These are phyloP conservation scores for Muscicapa striata DNA, from an alignment of 2,797 vertebrate species.

Conservation along the genomic window DNA sequence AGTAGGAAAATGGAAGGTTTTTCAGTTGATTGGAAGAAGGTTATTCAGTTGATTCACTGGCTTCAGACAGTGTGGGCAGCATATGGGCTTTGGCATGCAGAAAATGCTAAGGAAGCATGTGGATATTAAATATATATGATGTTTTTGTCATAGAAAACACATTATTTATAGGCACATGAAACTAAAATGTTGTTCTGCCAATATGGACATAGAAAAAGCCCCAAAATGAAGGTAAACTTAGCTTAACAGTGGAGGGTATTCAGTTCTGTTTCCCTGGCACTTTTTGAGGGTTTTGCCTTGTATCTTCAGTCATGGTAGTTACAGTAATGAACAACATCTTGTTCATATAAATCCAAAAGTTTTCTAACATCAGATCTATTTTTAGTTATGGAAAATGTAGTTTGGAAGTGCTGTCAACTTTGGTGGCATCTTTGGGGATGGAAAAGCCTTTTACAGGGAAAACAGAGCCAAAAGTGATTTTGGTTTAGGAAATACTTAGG, in stretches of 20 bases:
- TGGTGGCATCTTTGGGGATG: neutral
- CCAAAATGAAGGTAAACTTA: neutral
- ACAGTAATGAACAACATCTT: neutral
- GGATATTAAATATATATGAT: neutral
- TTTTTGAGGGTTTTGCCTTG: neutral
- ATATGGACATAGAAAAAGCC: neutral
- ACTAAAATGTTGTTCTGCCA: slow-evolving; percentile 34
- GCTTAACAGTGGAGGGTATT: neutral
- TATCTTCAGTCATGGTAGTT: neutral
- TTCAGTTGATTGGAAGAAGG: neutral
- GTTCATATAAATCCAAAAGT: neutral
- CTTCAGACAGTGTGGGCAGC: neutral
- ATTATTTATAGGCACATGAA: slow-evolving; percentile 4
- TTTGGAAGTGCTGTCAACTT: neutral
- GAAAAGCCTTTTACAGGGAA: neutral
- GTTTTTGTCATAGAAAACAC: neutral
- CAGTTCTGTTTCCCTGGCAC: neutral
- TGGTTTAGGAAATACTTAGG: neutral
- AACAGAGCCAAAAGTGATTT: neutral
- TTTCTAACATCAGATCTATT: neutral
- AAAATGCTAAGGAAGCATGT: neutral
- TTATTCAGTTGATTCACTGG: neutral
- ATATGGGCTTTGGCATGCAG: slow-evolving; percentile 13
- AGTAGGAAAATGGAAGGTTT: neutral
- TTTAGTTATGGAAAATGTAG: neutral